A percentile compares a stretch with the other conserved stretches of the same genome.
Conservation (phyloP, 2,888 invertebrate genomes). For the Hydrotaea diabolus region DNA sequence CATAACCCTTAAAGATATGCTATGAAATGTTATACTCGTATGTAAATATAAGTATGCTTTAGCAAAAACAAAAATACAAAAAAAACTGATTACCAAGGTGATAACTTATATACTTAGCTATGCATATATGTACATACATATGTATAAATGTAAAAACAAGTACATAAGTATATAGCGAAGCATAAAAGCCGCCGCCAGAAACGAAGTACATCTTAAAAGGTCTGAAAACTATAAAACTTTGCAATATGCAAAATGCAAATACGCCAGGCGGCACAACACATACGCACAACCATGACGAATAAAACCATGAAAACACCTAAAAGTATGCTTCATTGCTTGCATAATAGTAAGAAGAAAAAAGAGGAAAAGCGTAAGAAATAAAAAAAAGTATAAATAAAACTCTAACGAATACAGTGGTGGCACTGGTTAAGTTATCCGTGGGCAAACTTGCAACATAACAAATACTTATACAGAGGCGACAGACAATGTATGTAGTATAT, state of each 20-base stretch:
- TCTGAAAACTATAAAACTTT: constrained; percentile 27
- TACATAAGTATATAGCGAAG: too few relatives aligned
- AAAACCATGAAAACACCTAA: constrained; percentile 50
- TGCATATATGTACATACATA: constrained; percentile 17
- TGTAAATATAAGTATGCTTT: constrained; percentile 7
- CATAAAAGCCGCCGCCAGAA: constrained; percentile 2
- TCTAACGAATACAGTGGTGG: too few relatives aligned
- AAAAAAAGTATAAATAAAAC: neutral
- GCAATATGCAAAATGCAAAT: constrained; percentile 47
- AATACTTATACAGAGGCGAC: neutral
- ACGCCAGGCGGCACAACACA: neutral
- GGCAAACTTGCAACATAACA: constrained; percentile 14
- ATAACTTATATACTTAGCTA: constrained; percentile 47
- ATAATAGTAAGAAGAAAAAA: neutral
- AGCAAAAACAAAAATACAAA: constrained; percentile 9
- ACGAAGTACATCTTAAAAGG: constrained; percentile 21
- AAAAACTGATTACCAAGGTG: constrained; percentile 55
- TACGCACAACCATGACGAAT: neutral
- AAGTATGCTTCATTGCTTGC: constrained; percentile 63
- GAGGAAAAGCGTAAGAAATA: constrained; percentile 9
- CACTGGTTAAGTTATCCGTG: too few relatives aligned
- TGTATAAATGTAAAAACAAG: too few relatives aligned
- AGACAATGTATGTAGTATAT: neutral
- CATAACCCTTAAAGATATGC: constrained; percentile 50
- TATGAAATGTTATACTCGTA: constrained; percentile 27